phyloP scores from a whole-genome alignment of 2,113 vertebrate genomes.

The Morone chrysops region DNA sequence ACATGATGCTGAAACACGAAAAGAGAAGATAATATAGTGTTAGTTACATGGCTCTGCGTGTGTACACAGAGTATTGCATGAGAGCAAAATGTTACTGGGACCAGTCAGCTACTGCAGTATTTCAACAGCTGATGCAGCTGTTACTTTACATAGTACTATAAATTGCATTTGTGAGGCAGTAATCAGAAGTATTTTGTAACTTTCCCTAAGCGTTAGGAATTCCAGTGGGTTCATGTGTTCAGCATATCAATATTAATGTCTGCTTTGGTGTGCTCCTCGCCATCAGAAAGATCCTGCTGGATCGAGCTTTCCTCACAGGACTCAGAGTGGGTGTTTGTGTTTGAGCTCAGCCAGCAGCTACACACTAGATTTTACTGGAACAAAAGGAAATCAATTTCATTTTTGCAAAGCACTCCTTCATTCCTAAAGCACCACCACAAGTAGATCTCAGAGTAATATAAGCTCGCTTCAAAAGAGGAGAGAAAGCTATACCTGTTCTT shows the following conservation, averaged over 20 bases:
- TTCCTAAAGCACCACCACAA: conserved; percentile 40
- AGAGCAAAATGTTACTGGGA: not conserved
- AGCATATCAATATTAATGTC: conserved; percentile 36
- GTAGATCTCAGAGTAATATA: conserved; percentile 55
- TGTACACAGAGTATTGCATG: not conserved
- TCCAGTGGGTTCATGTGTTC: conserved; percentile 32
- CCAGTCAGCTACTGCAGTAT: conserved; percentile 9
- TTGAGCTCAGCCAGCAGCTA: conserved; percentile 49
- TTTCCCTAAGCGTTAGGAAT: not conserved
- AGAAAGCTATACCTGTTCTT: conserved; percentile 10
- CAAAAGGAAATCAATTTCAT: conserved; percentile 71
- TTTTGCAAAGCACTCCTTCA: conserved; percentile 52
- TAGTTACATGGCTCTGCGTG: conserved; percentile 14
- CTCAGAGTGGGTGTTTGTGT: conserved; percentile 45
- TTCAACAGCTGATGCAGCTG: conserved; percentile 2
- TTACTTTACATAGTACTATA: not conserved
- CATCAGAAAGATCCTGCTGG: conserved; percentile 25
- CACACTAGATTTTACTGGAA: conserved; percentile 43
- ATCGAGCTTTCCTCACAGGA: conserved; percentile 10
- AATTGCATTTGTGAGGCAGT: conserved; percentile 7
- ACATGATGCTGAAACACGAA: not conserved
- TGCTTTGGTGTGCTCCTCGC: conserved; percentile 13
- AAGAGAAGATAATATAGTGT: conserved; percentile 18
- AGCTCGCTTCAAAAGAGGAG: not conserved
- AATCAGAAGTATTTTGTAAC: conserved; percentile 21